Conservation (phyloP, 2,888 invertebrate species). For the Cataglyphis rosenhaueri region DNA sequence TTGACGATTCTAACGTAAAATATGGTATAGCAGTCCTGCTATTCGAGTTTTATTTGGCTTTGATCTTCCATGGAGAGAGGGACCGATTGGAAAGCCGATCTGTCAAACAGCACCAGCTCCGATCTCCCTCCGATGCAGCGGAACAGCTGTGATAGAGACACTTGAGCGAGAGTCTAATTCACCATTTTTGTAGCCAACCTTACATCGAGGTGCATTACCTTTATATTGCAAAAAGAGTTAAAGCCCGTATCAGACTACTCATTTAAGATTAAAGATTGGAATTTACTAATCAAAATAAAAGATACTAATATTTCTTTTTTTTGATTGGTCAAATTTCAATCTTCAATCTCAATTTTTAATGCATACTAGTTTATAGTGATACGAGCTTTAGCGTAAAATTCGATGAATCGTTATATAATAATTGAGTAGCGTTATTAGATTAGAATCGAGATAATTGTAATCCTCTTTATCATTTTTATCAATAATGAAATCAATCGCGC, state of each 20-base stretch:
- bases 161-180: not conserved
- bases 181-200: constrained; percentile 1
- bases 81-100: not conserved
- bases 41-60: not conserved
- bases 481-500: not conserved
- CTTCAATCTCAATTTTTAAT: too few species aligned
- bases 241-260: too few species aligned
- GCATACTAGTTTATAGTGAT: too few species aligned
- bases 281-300: too few species aligned
- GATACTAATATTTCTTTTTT: too few species aligned
- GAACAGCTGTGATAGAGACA: constrained; percentile 1
- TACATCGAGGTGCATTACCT: too few species aligned
- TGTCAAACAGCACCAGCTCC: constrained; percentile 2
- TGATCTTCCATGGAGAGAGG: not conserved
- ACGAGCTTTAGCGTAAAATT: not conserved
- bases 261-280: too few species aligned
- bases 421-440: not conserved
- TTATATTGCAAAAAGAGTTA: not conserved
- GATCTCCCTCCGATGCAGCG: not conserved
- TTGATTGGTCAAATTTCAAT: too few species aligned
- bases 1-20: not conserved
- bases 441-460: not conserved
- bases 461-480: not conserved
- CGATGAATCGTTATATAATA: constrained; percentile 9
- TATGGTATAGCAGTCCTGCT: not conserved